Base-by-base conservation (phyloP, 2,797 vertebrate genomes). In the Cuculus canorus region DNA sequence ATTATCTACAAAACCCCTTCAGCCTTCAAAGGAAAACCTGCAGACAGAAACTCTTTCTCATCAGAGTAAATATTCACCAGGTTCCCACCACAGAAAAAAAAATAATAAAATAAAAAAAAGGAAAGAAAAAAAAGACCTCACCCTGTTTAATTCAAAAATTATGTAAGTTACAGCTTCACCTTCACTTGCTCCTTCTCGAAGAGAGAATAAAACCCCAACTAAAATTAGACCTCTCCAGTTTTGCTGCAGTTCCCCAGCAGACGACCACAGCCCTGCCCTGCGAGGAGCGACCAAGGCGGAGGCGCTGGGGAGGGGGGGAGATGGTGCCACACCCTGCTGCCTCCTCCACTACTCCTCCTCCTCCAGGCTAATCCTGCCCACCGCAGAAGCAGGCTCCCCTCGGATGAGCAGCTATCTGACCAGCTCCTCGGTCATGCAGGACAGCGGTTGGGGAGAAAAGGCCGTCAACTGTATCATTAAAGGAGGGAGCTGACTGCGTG, bases 291-390 rank as follows among this genome's bases (percentile, higher is more conserved):
- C 61, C 75, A 71, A 93, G 88, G 93, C 90, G 27, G 91, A 95
- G 95, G 91, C n/a, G 50, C 59, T 9, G 8, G 18, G 18, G 71
- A 93, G 81, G 35, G 16, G 68, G 77, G 95, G 50, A 16, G 88
- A 71, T 82, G 79, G 65, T 86, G 97, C 98, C 98, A 97, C 98
- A 98, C 98, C 98, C 98, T 98, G 93, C 14, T 25, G 90, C 85
- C 73, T 82, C 92, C 69, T 43, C 52, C 17, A 21, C 56, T 47
- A 53, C 53, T 59, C 28, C 37, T 50, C 33, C 24, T 14, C 35
- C 63, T 68, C 90, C 78, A 32, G 89, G 54, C 76, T 93, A 5
- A 33, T 93, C 59, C 81, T 93, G 63, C 85, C 88, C 71, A 86
- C 70, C 54, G 48, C 89, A 95, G 90, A 50, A 88, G 60, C 32